Percentiles rank a stretch among this genome's conserved stretches.
Conservation (phyloP, 2,113 vertebrate genomes). For the Charadrius vociferus region DNA sequence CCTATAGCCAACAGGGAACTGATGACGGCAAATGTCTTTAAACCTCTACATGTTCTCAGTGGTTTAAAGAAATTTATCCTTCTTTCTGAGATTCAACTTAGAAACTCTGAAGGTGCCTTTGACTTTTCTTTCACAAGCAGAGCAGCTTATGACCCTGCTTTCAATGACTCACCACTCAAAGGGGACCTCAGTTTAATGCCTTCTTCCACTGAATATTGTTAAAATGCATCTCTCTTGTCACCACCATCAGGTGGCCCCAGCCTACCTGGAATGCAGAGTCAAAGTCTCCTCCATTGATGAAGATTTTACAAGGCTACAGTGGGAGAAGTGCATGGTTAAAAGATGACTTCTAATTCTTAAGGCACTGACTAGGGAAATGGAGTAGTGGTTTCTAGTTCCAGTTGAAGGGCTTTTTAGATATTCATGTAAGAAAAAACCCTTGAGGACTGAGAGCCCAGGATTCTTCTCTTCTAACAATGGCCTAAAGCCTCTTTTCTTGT, state of each 20-base stretch:
- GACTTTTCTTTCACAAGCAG: neutral
- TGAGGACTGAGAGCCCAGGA: no score
- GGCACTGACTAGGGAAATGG: neutral
- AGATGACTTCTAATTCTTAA: neutral
- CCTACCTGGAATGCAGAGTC: neutral
- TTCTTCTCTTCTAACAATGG: neutral
- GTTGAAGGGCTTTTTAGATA: neutral
- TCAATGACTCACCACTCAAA: neutral
- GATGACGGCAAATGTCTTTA: neutral
- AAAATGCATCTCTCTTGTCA: neutral
- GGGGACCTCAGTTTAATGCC: neutral
- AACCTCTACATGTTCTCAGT: neutral
- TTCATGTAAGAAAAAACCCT: neutral
- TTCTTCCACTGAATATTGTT: neutral
- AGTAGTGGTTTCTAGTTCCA: neutral
- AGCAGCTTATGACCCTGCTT: neutral
- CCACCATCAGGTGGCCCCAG: neutral
- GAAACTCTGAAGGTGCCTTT: neutral
- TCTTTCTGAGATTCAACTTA: neutral
- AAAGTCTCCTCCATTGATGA: neutral
- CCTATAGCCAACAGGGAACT: neutral
- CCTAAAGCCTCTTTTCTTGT: neutral
- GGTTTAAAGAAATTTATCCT: neutral
- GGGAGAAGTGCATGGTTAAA: neutral
- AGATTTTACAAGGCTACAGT: neutral